These are phyloP conservation scores for Mus minutoides DNA, from an alignment of 2,797 vertebrate species.

Conservation along the genomic window DNA sequence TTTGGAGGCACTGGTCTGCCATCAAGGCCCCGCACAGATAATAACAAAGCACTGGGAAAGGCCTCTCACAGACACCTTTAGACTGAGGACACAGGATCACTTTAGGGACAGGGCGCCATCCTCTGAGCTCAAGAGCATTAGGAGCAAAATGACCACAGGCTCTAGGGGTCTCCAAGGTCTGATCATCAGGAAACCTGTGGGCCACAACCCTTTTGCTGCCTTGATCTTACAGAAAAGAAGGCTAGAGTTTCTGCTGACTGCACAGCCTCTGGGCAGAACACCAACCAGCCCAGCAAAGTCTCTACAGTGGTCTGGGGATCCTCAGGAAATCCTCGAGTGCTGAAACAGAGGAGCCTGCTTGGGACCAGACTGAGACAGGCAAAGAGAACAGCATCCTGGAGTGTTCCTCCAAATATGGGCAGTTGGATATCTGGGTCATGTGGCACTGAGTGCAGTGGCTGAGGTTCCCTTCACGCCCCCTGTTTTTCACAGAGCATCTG, in stretches of 20 bases:
- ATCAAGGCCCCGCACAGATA: background rate
- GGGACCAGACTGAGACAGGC: background rate
- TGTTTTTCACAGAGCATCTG: background rate
- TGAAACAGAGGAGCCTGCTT: background rate
- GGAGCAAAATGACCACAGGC: background rate
- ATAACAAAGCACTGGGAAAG: background rate
- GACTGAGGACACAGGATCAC: background rate
- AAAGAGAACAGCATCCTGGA: too few relatives aligned
- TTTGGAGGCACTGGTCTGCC: background rate
- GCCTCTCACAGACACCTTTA: background rate
- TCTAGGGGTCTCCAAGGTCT: background rate
- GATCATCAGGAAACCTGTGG: background rate
- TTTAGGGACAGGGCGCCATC: background rate
- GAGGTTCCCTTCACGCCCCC: background rate
- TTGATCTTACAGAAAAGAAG: conserved; percentile 6
- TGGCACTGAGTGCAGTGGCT: background rate
- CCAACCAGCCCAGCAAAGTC: background rate
- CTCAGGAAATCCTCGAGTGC: background rate
- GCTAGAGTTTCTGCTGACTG: background rate
- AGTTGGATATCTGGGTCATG: background rate
- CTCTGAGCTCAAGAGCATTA: background rate
- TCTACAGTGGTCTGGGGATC: background rate
- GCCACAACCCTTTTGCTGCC: background rate
- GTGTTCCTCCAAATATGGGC: background rate
- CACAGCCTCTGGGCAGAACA: background rate